Conservation (phyloP, 2,888 invertebrate species). For the Brenthis ino region DNA sequence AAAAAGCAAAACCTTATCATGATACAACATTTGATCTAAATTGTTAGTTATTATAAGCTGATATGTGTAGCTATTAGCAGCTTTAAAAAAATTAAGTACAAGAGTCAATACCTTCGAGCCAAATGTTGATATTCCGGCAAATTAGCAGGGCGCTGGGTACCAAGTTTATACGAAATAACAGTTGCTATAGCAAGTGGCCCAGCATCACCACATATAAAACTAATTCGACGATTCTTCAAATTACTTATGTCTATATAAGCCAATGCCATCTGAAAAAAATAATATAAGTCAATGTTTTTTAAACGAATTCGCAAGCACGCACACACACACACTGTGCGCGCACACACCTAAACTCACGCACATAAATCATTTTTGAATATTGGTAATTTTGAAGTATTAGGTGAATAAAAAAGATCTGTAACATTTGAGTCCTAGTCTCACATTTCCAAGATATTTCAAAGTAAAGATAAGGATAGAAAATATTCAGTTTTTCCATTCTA, state of each 20-base stretch:
- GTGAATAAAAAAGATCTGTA: too few relatives aligned
- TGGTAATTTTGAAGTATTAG: too few relatives aligned
- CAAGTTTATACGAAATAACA: constrained; percentile 84
- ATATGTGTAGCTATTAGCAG: too few relatives aligned
- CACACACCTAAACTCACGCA: too few relatives aligned
- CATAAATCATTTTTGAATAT: too few relatives aligned
- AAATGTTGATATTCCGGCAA: constrained; percentile 75
- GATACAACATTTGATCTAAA: too few relatives aligned
- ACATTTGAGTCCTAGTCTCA: too few relatives aligned
- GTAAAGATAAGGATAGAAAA: background rate
- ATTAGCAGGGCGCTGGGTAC: constrained; percentile 56
- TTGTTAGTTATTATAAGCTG: too few relatives aligned
- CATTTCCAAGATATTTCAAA: background rate
- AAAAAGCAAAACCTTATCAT: too few relatives aligned
- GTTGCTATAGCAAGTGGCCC: constrained; percentile 90
- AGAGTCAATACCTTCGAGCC: constrained; percentile 71
- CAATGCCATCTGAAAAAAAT: constrained; percentile 53
- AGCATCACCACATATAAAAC: constrained; percentile 90
- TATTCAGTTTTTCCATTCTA: too few relatives aligned
- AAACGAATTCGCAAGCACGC: too few relatives aligned
- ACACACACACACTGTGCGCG: too few relatives aligned
- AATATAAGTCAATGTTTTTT: background rate
- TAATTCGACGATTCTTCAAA: constrained; percentile 73
- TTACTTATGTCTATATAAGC: constrained; percentile 59
- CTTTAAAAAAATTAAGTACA: background rate